Evolutionary conservation across 2,888 invertebrate species (phyloP), one percentile per base, ranked within the genome.

Genomic region (Dicyrtoma fusca): DNA sequence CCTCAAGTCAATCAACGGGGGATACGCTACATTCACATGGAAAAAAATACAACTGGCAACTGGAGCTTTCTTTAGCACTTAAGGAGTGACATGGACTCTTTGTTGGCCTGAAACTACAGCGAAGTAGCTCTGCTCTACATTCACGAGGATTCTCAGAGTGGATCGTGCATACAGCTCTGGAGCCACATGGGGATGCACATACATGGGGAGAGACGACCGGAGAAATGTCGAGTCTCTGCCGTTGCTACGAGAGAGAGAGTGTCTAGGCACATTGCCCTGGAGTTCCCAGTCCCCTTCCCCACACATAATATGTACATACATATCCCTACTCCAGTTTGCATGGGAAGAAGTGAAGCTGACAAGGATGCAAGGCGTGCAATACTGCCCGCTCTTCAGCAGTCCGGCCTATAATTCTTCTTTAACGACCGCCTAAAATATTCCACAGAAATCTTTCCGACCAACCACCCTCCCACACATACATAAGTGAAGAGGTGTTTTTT

Each of bases 361-460:
- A 53, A 53, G 11, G 4, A 17, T 19, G 55, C 23, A 55, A 55
- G 21, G 55, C 23, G 19, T 21, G 10, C 55, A 21, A 49, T 49
- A 49, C 49, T 49, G 53, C 21, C 53, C 53, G 53, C 21, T 53
- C 55, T 55, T 23, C 55, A 23, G 14, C 23, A 55, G 55, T 23
- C 17, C 55, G 55, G 55, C 21, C 55, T 55, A 55, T 55, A 55
- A 55, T 55, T 55, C 55, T 55, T 21, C 21, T 19, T 44, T 61
- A 61, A 61, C 61, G 61, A 61, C 61, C 19, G 17, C 44, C 42
- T 44, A 34, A 61, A 61, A 61, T 61, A 61, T 61, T 61, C 42
- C n/a, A 8, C 1, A n/a, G 11, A 61, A 61, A 61, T 61, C 61
- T 61, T 61, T 44, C 11, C 59, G n/a, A 59, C n/a, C 53, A 55